These are phyloP conservation scores for Polyommatus icarus DNA, from an alignment of 2,888 invertebrate species.

Conservation along the genomic window DNA sequence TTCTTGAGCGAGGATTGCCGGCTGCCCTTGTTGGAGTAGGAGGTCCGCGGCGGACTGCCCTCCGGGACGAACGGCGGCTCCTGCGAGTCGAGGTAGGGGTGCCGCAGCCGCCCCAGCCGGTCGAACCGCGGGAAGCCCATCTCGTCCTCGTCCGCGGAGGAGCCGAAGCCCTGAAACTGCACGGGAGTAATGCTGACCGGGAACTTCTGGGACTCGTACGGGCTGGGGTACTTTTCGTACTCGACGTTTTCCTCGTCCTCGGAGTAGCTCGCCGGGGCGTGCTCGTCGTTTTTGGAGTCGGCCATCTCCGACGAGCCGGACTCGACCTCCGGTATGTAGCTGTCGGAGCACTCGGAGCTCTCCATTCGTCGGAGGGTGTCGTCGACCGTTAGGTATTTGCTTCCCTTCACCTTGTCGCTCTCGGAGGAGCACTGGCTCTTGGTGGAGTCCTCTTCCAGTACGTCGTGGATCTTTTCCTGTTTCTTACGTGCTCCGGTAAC, in stretches of 20 bases:
- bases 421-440: constrained; percentile 77
- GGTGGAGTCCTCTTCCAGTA: constrained; percentile 76
- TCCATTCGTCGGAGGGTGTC: constrained; percentile 78
- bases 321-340: constrained; percentile 84
- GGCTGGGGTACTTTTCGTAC: constrained; percentile 68
- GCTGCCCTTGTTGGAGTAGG: constrained; percentile 73
- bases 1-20: constrained; percentile 75
- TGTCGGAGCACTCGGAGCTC: constrained; percentile 84
- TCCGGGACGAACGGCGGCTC: constrained; percentile 74
- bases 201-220: constrained; percentile 69
- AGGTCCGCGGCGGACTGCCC: constrained; percentile 69
- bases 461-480: constrained; percentile 78
- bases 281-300: constrained; percentile 69
- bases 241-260: constrained; percentile 79
- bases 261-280: constrained; percentile 70
- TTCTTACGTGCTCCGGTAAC: constrained; percentile 79
- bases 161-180: constrained; percentile 82
- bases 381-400: constrained; percentile 65
- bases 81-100: constrained; percentile 75
- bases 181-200: constrained; percentile 73
- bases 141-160: constrained; percentile 83
- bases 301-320: constrained; percentile 82
- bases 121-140: constrained; percentile 84
- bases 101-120: constrained; percentile 78
- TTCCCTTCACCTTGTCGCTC: constrained; percentile 68